These are phyloP conservation scores for Noctilio leporinus DNA, from an alignment of 2,113 vertebrate species.

Conservation along the genomic window DNA sequence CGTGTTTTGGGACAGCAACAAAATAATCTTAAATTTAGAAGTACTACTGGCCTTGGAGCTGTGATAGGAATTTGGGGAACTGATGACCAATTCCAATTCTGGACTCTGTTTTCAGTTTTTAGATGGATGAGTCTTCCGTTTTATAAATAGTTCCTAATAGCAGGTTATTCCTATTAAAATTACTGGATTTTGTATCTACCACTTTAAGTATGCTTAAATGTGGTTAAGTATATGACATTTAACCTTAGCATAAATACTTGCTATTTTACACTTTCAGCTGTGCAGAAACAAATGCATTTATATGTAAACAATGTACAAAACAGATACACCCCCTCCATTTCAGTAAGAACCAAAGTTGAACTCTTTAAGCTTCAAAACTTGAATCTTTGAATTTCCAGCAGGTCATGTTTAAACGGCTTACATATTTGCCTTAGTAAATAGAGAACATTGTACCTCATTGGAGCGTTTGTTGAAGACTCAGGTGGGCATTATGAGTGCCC, in stretches of 20 bases:
- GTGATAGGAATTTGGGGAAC: neutral
- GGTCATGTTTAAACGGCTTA: neutral
- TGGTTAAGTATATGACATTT: neutral
- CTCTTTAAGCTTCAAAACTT: neutral
- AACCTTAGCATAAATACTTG: neutral
- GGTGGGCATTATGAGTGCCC: neutral
- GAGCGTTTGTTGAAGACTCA: neutral
- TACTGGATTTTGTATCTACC: neutral
- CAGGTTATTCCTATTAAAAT: neutral
- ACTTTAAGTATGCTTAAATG: neutral
- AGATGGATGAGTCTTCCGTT: neutral
- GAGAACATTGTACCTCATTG: neutral
- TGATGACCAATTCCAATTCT: neutral
- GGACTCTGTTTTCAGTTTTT: neutral
- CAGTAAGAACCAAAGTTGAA: neutral
- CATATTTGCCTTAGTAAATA: neutral
- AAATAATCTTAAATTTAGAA: neutral
- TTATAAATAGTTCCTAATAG: neutral
- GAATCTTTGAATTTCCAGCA: neutral
- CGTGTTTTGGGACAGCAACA: neutral
- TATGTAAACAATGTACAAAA: neutral
- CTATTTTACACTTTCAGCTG: neutral
- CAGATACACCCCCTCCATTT: neutral
- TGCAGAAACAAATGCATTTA: neutral
- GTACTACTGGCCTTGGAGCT: neutral